Conservation (phyloP, 2,113 vertebrate species). For the Leucosticte australis region DNA sequence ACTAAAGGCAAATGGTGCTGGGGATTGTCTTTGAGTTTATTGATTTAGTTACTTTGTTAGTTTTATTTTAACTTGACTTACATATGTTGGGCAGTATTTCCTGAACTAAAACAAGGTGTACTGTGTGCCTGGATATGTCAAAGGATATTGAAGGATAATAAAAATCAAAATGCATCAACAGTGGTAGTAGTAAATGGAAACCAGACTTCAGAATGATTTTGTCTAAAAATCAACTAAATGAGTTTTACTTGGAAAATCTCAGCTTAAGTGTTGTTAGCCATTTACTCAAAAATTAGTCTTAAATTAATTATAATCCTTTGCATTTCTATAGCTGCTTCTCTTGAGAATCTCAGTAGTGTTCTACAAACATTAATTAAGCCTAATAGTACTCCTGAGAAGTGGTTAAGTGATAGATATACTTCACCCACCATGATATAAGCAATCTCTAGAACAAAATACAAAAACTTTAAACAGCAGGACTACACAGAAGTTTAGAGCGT, state of each 20-base stretch:
- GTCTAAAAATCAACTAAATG: background rate
- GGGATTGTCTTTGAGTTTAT: background rate
- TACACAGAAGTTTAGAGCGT: background rate
- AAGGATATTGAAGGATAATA: background rate
- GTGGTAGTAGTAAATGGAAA: background rate
- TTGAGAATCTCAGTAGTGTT: constrained; percentile 16
- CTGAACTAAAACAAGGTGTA: background rate
- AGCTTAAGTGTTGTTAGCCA: background rate
- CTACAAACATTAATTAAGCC: constrained; percentile 51
- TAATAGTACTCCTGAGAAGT: constrained; percentile 47
- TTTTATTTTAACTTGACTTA: background rate
- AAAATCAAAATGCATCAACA: background rate
- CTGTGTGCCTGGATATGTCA: background rate
- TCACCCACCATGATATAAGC: background rate
- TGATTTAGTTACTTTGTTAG: background rate
- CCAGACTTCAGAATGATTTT: background rate
- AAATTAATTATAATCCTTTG: constrained; percentile 40
- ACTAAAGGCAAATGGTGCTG: background rate
- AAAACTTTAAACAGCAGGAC: background rate
- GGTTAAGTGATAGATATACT: constrained; percentile 16
- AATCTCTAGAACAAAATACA: background rate
- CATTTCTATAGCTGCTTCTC: constrained; percentile 33
- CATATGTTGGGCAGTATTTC: background rate
- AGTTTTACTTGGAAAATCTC: background rate
- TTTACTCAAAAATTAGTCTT: constrained; percentile 29